Evolutionary conservation across 2,888 invertebrate genomes (phyloP), one percentile per base, ranked within the genome.

Genomic region (Omphaloscelis lunosa): DNA sequence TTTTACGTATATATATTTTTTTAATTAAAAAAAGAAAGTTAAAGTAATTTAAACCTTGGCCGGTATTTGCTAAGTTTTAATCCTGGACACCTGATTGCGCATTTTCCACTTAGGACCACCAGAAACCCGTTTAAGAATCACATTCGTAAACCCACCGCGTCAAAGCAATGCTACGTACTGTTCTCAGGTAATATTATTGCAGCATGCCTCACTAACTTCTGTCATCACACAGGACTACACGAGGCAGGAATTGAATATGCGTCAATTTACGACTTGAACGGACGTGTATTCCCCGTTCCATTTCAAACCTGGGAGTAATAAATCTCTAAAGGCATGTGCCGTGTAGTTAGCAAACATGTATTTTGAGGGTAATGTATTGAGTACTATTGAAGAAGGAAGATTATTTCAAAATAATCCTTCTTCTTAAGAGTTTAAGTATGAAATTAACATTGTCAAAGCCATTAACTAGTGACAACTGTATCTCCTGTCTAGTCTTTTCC

Each of bases 261-360:
- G 77, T 66, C 80, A 82, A 77, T 83, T 70, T 53, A 51, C 41
- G 23, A 67, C 41, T 51, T 62, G 41, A 56, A 59, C 61, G 81
- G 34, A 45, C 58, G 41, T 67, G 58, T 20, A 27, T 67, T 67
- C 27, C 4, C 51, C 11, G 15, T 68, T 62, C 7, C 51, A 15
- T 74, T 41, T 56, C 15, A 66, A 29, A 23, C 17, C 17, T 12
- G 3, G 23, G n/a, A 41, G 29, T 34, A 17, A 58, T 41, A 63
- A 39, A n/a, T 80, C 29, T 51, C 3, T 51, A 29, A 51, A 51
- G 2, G 5, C 41, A 12, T 23, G 8, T 56, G 6, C 12, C 1
- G 6, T 7, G 27, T 53, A 51, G 27, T 56, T 63, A 15, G 17
- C 4, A 23, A 75, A 58, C 17, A 27, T 34, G 20, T 7, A 15